phyloP scores from a whole-genome alignment of 2,797 vertebrate genomes.

The Cyprinodon diabolis region DNA sequence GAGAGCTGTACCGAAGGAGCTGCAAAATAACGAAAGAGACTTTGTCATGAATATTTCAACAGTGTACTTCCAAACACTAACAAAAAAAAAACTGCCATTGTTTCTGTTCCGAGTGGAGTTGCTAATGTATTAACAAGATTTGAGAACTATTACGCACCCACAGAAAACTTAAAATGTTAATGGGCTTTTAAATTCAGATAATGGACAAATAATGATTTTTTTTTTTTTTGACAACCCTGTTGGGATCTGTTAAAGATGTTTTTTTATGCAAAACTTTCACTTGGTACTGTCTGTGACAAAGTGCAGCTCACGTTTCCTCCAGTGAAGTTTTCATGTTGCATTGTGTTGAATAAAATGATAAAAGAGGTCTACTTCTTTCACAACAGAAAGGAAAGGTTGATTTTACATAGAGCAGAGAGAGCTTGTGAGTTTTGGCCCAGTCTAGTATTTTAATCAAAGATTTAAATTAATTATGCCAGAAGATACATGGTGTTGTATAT shows the following conservation, averaged over 20 bases:
- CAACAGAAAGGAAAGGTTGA: conserved; percentile 19
- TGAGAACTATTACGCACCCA: not conserved
- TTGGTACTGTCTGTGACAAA: conserved; percentile 9
- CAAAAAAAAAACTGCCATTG: conserved; percentile 45
- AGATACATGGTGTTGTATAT: not conserved
- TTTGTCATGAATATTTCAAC: conserved; percentile 63
- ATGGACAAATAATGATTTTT: not conserved
- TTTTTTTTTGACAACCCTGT: not conserved
- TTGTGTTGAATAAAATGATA: conserved; percentile 39
- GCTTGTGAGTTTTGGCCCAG: no score
- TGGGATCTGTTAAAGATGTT: not conserved
- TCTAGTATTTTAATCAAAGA: not conserved
- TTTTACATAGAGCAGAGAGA: not conserved
- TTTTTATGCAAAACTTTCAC: not conserved
- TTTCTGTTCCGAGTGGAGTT: conserved; percentile 20
- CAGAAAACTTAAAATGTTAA: not conserved
- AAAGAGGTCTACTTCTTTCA: conserved; percentile 41
- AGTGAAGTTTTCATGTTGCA: conserved; percentile 27
- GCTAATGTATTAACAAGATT: conserved; percentile 30
- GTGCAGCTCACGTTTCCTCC: conserved; percentile 20
- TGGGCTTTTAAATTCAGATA: not conserved
- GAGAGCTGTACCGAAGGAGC: conserved; percentile 22
- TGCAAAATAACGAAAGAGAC: conserved; percentile 8
- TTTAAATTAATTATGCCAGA: not conserved
- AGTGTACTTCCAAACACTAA: conserved; percentile 38